Evolutionary conservation across 2,888 invertebrate genomes (phyloP).

Genomic region (Pristionchus arcanus): DNA sequence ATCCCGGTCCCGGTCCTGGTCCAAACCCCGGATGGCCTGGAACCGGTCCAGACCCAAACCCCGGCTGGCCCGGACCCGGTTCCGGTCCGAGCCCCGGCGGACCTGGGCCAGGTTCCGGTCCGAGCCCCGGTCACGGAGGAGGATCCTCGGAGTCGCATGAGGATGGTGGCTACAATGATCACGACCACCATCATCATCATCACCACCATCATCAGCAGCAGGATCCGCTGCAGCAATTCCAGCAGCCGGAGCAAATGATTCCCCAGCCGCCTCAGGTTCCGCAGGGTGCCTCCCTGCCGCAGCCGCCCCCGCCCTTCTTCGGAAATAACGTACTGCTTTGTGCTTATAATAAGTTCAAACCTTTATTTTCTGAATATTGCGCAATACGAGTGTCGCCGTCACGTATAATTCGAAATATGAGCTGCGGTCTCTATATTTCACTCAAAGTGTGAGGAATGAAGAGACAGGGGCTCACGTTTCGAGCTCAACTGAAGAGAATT

Average conservation of each 20-base stretch:
- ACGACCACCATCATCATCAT: too few species aligned
- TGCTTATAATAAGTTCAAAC: constrained; percentile 24
- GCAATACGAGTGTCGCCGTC: too few species aligned
- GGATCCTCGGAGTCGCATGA: neutral
- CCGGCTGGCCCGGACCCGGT: neutral
- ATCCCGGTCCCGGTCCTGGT: too few species aligned
- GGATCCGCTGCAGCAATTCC: neutral
- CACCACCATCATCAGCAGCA: neutral
- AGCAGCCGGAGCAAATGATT: neutral
- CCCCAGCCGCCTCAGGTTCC: neutral
- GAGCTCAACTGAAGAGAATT: too few species aligned
- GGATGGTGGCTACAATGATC: neutral
- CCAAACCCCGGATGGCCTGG: too few species aligned
- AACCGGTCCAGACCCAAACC: neutral
- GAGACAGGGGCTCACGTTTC: too few species aligned
- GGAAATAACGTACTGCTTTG: constrained; percentile 5
- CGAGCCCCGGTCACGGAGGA: neutral
- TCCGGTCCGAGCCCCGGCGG: neutral
- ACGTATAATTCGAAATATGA: too few species aligned
- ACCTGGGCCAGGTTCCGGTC: neutral
- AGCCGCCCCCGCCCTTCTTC: neutral
- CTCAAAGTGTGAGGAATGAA: too few species aligned
- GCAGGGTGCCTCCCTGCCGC: neutral
- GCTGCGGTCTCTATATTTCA: too few species aligned
- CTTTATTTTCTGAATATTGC: neutral